Evolutionary conservation across 1,140 invertebrate species (phyloP).

Genomic region (Rhizoglyphus robini): DNA sequence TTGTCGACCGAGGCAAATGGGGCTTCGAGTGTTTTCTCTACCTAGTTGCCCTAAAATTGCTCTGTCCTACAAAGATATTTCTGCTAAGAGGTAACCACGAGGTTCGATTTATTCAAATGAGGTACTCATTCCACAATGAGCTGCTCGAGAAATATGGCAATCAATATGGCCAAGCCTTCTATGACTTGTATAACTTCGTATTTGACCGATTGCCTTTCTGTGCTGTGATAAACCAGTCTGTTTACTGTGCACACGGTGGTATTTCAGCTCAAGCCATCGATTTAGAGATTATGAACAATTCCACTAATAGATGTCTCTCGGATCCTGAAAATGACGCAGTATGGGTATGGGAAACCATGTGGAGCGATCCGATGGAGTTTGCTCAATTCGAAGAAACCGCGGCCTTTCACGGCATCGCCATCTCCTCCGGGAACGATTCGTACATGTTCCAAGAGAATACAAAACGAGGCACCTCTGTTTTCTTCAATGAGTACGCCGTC

Average conservation of each 20-base stretch:
- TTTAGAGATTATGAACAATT: slow-evolving; percentile 43
- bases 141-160: slow-evolving; percentile 9
- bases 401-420: background rate
- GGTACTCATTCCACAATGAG: slow-evolving; percentile 9
- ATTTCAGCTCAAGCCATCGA: slow-evolving; percentile 45
- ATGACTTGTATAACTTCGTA: slow-evolving; percentile 50
- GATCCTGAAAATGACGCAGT: slow-evolving; percentile 48
- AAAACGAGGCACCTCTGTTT: slow-evolving; percentile 51
- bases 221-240: slow-evolving; percentile 50
- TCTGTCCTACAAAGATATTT: slow-evolving; percentile 44
- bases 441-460: slow-evolving; percentile 46
- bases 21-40: slow-evolving; percentile 43
- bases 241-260: slow-evolving; percentile 59
- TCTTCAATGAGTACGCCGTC: slow-evolving; percentile 50
- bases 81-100: slow-evolving; percentile 52
- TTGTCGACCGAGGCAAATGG: slow-evolving; percentile 47
- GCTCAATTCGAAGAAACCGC: slow-evolving; percentile 9
- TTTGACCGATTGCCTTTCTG: slow-evolving; percentile 56
- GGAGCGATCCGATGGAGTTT: slow-evolving; percentile 54
- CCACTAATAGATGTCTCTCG: slow-evolving; percentile 46
- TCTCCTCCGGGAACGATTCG: slow-evolving; percentile 16
- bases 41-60: slow-evolving; percentile 47
- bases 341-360: slow-evolving; percentile 58
- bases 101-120: slow-evolving; percentile 33
- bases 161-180: slow-evolving; percentile 41